These are phyloP conservation scores for Sericinus montela DNA, from an alignment of 2,888 invertebrate species.

Conservation along the genomic window DNA sequence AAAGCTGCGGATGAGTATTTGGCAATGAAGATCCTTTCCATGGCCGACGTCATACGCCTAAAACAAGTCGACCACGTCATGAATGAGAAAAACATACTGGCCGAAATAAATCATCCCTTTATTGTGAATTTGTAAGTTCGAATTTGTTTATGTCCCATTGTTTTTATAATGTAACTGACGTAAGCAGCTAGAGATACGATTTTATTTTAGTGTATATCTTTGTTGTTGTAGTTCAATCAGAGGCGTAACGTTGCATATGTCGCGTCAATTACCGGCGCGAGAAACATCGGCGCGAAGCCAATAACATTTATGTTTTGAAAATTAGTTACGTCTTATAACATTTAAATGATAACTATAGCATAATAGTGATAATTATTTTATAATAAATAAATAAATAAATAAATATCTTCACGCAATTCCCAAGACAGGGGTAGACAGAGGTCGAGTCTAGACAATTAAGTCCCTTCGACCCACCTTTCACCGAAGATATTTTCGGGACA, in stretches of 20 bases:
- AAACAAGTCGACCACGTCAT: constrained; percentile 98
- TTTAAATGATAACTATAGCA: too few relatives aligned
- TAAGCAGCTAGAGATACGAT: constrained; percentile 3
- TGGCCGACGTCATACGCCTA: constrained; percentile 94
- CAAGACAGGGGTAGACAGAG: too few relatives aligned
- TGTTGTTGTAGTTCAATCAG: constrained; percentile 36
- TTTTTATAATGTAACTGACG: not conserved
- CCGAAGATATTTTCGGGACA: too few relatives aligned
- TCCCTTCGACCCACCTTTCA: too few relatives aligned
- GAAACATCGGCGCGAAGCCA: constrained; percentile 45
- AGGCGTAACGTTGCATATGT: constrained; percentile 40
- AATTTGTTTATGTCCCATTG: constrained; percentile 30
- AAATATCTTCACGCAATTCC: too few relatives aligned
- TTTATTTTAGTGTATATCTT: constrained; percentile 22
- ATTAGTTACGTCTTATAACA: constrained; percentile 7
- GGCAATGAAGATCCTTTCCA: constrained; percentile 96
- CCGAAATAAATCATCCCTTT: constrained; percentile 96
- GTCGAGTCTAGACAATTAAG: too few relatives aligned
- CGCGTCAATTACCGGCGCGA: constrained; percentile 38
- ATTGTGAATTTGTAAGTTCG: constrained; percentile 86
- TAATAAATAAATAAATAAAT: too few relatives aligned
- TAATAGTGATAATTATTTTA: too few relatives aligned
- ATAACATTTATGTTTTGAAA: constrained; percentile 27
- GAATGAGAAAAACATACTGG: constrained; percentile 96
- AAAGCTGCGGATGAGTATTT: constrained; percentile 88